Percentiles rank a stretch among this genome's conserved stretches.
phyloP scores from a whole-genome alignment of 2,797 vertebrate species.

The Rhinogobio ventralis region DNA sequence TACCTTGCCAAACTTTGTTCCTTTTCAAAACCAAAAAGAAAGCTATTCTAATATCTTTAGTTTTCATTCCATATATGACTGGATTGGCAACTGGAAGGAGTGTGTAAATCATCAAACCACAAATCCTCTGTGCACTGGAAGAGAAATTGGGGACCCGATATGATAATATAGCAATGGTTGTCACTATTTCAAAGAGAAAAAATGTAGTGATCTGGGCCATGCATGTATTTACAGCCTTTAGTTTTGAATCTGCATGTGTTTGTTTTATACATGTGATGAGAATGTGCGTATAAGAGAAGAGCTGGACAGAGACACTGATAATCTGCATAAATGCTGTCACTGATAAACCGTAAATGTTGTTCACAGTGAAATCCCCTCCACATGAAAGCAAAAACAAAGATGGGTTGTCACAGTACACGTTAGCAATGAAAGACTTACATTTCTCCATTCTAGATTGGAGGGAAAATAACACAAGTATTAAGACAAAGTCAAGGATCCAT shows the following conservation, averaged over 20 bases:
- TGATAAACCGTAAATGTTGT: conserved; percentile 56
- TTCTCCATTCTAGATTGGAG: conserved; percentile 51
- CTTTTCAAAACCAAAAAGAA: conserved; percentile 45
- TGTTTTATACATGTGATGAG: conserved; percentile 37
- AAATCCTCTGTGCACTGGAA: conserved; percentile 29
- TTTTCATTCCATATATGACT: conserved; percentile 59
- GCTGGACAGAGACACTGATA: conserved; percentile 34
- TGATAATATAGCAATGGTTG: conserved; percentile 27
- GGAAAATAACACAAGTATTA: conserved; percentile 50
- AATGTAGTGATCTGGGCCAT: conserved; percentile 46
- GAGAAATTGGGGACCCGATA: conserved; percentile 45
- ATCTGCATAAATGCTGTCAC: conserved; percentile 31
- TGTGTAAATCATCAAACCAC: conserved; percentile 45
- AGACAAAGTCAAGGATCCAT: conserved; percentile 46
- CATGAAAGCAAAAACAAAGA: conserved; percentile 55
- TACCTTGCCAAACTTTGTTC: background rate
- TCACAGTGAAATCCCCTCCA: conserved; percentile 50
- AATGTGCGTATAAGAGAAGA: conserved; percentile 52
- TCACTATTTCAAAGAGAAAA: conserved; percentile 46
- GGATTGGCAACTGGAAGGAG: conserved; percentile 53
- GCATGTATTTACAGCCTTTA: conserved; percentile 57
- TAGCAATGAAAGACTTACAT: conserved; percentile 52
- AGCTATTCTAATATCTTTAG: conserved; percentile 52
- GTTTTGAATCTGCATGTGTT: conserved; percentile 34
- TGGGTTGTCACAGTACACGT: conserved; percentile 53